phyloP scores from a whole-genome alignment of 2,888 invertebrate species.

The Aporophyla lueneburgensis region DNA sequence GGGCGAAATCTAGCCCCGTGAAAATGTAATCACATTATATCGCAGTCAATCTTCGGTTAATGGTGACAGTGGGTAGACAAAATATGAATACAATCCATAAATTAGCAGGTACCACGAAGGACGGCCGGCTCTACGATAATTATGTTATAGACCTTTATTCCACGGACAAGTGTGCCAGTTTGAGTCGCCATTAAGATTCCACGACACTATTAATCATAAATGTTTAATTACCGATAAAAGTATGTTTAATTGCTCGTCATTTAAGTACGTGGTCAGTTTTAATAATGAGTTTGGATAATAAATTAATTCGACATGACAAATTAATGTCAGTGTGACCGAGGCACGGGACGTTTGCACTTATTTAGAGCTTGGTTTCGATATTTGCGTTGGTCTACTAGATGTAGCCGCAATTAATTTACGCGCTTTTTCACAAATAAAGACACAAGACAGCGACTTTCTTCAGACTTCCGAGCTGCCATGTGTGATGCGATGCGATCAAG shows the following conservation, averaged over 20 bases:
- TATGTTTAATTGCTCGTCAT: slow-evolving; percentile 34
- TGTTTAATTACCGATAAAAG: slow-evolving; percentile 39
- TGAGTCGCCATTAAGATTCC: slow-evolving; percentile 46
- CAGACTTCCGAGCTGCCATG: too few species aligned
- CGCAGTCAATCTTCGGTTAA: slow-evolving; percentile 33
- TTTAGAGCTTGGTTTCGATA: slow-evolving; percentile 4
- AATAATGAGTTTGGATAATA: slow-evolving; percentile 39
- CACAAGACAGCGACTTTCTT: not conserved
- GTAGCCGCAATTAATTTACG: slow-evolving; percentile 16
- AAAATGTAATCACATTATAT: slow-evolving; percentile 31
- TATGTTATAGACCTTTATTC: slow-evolving; percentile 47
- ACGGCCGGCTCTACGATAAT: slow-evolving; percentile 41
- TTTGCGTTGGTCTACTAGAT: slow-evolving; percentile 12
- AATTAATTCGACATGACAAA: slow-evolving; percentile 24
- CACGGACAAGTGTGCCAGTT: slow-evolving; percentile 42
- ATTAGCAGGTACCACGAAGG: slow-evolving; percentile 45
- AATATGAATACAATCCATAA: slow-evolving; percentile 55
- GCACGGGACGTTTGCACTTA: slow-evolving; percentile 5
- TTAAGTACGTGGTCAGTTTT: slow-evolving; percentile 26
- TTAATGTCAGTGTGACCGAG: not conserved
- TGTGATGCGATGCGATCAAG: too few species aligned
- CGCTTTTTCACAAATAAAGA: slow-evolving; percentile 9
- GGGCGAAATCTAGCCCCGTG: not conserved
- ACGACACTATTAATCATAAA: slow-evolving; percentile 42
- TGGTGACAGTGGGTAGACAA: slow-evolving; percentile 32